These are phyloP conservation scores for Drosophila arawakana DNA, from an alignment of 1,140 invertebrate species.

Conservation along the genomic window DNA sequence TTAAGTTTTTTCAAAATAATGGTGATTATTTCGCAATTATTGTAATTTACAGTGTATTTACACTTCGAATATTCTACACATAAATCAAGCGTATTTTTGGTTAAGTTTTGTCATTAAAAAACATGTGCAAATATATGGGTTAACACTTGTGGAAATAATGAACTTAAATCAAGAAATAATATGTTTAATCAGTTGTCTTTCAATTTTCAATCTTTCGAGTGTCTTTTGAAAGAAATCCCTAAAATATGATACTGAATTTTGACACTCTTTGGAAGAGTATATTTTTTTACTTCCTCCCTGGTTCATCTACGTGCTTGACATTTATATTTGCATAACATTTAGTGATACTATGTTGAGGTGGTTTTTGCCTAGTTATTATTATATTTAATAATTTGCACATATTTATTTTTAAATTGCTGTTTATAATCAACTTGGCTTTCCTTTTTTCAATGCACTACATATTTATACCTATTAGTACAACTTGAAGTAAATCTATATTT, in stretches of 20 bases:
- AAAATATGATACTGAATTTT: neutral
- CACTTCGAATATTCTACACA: neutral
- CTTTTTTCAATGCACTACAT: conserved; percentile 17
- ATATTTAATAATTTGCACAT: conserved; percentile 71
- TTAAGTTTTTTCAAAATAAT: conserved; percentile 2
- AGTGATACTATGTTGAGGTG: conserved; percentile 41
- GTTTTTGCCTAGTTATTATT: conserved; percentile 59
- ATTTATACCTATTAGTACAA: conserved; percentile 28
- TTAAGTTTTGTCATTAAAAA: conserved; percentile 1
- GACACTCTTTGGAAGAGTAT: neutral
- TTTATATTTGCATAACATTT: conserved; percentile 53
- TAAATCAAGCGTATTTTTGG: neutral
- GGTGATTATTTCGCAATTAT: neutral
- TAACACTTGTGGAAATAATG: conserved; percentile 2
- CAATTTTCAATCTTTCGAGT: neutral
- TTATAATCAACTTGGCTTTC: conserved; percentile 42
- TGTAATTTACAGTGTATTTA: conserved; percentile 2
- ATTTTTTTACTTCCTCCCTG: conserved; percentile 15
- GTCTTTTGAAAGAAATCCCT: no score
- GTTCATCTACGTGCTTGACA: neutral
- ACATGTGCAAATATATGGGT: conserved; percentile 13
- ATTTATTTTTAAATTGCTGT: conserved; percentile 72
- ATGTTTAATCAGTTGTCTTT: conserved; percentile 3
- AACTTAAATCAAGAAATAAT: conserved; percentile 7
- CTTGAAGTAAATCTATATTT: conserved; percentile 1